phyloP scores from a whole-genome alignment of 2,113 vertebrate genomes.

The Alces alces region DNA sequence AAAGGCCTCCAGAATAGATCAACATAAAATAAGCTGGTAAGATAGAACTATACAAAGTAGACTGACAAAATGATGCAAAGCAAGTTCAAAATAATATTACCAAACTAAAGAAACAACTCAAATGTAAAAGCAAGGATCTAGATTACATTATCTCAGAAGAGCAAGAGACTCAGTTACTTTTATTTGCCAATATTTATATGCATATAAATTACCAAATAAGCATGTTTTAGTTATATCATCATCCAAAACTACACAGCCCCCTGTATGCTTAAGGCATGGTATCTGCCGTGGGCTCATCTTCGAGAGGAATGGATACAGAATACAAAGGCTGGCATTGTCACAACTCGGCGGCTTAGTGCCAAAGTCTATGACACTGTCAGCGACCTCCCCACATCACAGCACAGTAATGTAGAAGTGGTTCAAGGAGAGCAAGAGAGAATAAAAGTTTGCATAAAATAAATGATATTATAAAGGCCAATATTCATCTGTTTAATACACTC shows the following conservation, averaged over 20 bases:
- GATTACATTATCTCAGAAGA: neutral
- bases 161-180: neutral
- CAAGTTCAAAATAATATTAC: slow-evolving; percentile 6
- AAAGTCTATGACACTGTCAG: neutral
- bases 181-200: neutral
- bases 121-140: neutral
- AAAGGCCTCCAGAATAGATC: neutral
- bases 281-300: neutral
- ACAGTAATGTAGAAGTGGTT: neutral
- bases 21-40: neutral
- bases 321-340: neutral
- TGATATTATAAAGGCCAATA: neutral
- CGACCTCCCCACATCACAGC: neutral
- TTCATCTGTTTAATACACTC: neutral
- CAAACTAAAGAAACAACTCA: neutral
- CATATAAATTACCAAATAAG: neutral
- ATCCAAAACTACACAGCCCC: neutral
- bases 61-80: neutral
- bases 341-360: neutral
- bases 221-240: neutral
- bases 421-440: neutral
- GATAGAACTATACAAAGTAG: neutral
- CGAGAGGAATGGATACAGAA: neutral
- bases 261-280: neutral
- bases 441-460: slow-evolving; percentile 19